Evolutionary conservation across 2,113 vertebrate species (phyloP).

Genomic region (Lasiurus cinereus): DNA sequence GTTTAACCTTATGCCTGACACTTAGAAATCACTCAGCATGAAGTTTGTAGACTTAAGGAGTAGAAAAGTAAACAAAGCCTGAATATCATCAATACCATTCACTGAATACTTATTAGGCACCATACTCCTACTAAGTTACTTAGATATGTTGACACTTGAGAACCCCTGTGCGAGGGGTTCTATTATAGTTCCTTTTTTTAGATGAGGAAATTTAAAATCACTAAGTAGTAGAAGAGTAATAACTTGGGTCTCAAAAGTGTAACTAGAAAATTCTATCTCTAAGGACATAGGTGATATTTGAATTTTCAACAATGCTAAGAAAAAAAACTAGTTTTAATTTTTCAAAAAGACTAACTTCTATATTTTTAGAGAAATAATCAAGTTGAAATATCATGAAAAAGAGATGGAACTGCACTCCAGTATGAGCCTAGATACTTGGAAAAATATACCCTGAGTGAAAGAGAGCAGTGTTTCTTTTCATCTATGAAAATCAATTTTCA

Average conservation of each 20-base stretch:
- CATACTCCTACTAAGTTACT: neutral
- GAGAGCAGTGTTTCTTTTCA: neutral
- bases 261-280: neutral
- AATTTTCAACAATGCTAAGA: neutral
- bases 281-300: neutral
- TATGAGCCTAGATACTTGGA: neutral
- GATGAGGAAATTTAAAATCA: neutral
- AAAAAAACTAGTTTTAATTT: slow-evolving; percentile 9
- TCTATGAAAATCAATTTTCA: slow-evolving; percentile 13
- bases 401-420: neutral
- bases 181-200: neutral
- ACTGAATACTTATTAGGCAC: neutral
- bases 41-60: neutral
- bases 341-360: neutral
- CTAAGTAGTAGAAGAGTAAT: neutral
- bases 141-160: neutral
- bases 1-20: neutral
- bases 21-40: slow-evolving; percentile 20
- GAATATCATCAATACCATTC: neutral
- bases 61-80: neutral
- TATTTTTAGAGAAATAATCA: neutral
- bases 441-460: neutral
- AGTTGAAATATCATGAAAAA: neutral
- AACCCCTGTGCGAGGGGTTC: neutral
- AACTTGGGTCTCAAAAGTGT: neutral